Percentiles rank a stretch among this genome's conserved stretches.
phyloP scores from a whole-genome alignment of 2,113 vertebrate genomes.

The Thomomys bottae region DNA sequence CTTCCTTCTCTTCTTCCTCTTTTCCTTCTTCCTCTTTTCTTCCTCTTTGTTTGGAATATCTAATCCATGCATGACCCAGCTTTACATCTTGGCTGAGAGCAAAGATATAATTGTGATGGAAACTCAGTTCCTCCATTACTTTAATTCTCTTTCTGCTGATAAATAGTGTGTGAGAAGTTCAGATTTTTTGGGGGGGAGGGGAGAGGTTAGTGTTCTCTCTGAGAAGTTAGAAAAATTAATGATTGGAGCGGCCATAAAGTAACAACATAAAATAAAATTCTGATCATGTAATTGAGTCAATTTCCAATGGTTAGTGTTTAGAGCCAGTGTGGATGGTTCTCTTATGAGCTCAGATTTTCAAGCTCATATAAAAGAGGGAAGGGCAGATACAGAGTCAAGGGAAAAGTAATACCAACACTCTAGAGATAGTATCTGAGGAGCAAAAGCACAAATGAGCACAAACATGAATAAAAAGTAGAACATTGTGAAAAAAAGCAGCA shows the following conservation, averaged over 20 bases:
- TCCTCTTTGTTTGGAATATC: background rate
- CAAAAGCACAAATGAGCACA: background rate
- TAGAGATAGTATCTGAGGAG: background rate
- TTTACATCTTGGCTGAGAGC: background rate
- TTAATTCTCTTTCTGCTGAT: background rate
- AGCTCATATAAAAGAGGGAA: background rate
- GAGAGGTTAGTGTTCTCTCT: background rate
- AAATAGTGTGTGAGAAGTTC: background rate
- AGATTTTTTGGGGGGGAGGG: background rate
- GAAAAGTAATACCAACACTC: too few species aligned
- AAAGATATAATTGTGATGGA: background rate
- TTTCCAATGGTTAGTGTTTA: background rate
- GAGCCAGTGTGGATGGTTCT: background rate
- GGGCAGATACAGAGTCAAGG: background rate
- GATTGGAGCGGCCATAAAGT: background rate
- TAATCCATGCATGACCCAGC: background rate
- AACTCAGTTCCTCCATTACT: background rate
- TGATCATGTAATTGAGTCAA: background rate
- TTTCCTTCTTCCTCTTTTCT: too few species aligned
- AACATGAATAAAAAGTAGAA: background rate
- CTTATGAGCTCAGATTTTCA: background rate
- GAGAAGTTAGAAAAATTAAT: constrained; percentile 1
- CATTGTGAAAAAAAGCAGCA: background rate
- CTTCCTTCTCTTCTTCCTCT: too few species aligned
- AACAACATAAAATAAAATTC: background rate